Conservation (phyloP, 2,113 vertebrate genomes). For the Sorex araneus region DNA sequence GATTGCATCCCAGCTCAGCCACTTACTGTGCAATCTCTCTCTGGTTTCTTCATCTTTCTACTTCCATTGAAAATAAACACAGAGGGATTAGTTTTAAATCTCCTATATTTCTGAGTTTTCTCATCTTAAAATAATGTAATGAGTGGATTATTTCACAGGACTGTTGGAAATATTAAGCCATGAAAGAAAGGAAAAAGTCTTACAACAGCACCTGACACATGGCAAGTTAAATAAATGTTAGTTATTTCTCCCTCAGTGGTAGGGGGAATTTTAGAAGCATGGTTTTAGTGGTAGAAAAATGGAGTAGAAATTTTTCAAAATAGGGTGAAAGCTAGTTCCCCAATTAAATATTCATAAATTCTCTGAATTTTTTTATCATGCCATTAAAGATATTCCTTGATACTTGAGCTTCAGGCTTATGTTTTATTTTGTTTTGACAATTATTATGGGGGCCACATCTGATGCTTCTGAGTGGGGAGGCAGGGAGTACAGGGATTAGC, state of each 20-base stretch:
- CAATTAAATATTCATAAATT: constrained; percentile 48
- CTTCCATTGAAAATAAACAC: neutral
- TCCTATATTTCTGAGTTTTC: neutral
- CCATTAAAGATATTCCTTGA: neutral
- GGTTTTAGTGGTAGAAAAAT: neutral
- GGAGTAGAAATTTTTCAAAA: neutral
- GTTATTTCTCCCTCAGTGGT: neutral
- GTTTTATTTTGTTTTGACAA: too few species aligned
- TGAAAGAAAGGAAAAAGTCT: neutral
- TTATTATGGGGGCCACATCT: too few species aligned
- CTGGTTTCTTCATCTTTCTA: neutral
- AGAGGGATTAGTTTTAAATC: neutral
- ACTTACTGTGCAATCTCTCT: neutral
- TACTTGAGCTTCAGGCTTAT: neutral
- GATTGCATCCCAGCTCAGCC: neutral
- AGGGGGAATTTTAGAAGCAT: neutral
- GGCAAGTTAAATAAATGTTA: neutral
- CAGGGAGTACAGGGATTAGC: too few species aligned
- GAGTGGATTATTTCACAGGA: neutral
- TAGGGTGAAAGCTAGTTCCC: neutral
- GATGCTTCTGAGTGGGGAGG: too few species aligned
- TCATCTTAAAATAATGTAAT: neutral
- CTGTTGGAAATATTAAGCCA: neutral
- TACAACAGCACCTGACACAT: neutral
- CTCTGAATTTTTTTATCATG: neutral